Evolutionary conservation across 2,888 invertebrate species (phyloP).

Genomic region (Imbricaverruca yamaguchii): DNA sequence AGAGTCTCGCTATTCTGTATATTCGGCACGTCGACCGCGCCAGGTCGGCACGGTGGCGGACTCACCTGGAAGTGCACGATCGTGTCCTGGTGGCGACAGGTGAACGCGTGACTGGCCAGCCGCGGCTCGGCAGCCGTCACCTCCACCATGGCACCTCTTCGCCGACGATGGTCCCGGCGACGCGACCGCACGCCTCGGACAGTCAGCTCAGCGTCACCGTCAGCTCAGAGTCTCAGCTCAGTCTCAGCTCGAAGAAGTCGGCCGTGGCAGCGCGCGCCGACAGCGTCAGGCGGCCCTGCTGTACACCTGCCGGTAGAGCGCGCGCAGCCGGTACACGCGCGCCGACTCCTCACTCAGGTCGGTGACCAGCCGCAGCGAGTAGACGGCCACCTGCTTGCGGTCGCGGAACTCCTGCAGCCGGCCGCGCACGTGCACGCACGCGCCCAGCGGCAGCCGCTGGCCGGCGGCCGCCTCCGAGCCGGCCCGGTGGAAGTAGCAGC

Average conservation of each 20-base stretch:
- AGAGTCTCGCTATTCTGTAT: too few species aligned
- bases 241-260: too few species aligned
- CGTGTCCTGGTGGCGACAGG: neutral
- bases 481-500: neutral
- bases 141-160: neutral
- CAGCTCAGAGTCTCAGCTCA: too few species aligned
- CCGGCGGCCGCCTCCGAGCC: neutral
- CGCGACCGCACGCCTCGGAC: too few species aligned
- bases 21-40: too few species aligned
- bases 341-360: neutral
- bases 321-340: neutral
- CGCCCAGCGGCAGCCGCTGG: neutral
- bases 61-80: slow-evolving; percentile 7
- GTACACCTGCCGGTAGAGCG: neutral
- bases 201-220: too few species aligned
- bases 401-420: slow-evolving; percentile 9
- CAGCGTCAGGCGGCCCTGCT: neutral
- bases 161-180: too few species aligned
- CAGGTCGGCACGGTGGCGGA: too few species aligned
- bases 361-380: neutral
- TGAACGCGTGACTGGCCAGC: neutral
- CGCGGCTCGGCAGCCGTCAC: neutral
- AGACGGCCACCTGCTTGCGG: neutral
- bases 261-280: neutral
- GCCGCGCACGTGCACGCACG: slow-evolving; percentile 6